These are phyloP conservation scores for Cylloceria caligata DNA, from an alignment of 2,888 invertebrate genomes.

Conservation along the genomic window DNA sequence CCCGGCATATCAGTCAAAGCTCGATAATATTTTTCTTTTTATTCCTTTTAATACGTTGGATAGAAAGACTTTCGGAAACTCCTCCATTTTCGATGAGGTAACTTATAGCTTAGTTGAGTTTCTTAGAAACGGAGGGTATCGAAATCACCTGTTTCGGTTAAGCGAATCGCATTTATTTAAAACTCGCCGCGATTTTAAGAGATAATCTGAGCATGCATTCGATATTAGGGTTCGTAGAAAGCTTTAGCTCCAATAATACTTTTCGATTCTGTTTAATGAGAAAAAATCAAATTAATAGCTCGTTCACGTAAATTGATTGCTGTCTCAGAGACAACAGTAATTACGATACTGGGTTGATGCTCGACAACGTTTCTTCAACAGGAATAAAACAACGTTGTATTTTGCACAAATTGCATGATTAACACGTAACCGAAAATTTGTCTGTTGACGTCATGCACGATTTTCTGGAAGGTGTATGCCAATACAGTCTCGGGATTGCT, in stretches of 20 bases:
- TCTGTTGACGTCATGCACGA: slow-evolving; percentile 68
- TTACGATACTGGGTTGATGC: background rate
- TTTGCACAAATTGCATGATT: slow-evolving; percentile 52
- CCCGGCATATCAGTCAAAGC: slow-evolving; percentile 52
- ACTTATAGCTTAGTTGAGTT: slow-evolving; percentile 54
- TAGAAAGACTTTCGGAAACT: slow-evolving; percentile 59
- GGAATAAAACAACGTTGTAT: slow-evolving; percentile 15
- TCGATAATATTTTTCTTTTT: background rate
- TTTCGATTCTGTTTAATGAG: slow-evolving; percentile 52
- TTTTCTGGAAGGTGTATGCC: slow-evolving; percentile 67
- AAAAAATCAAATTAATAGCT: background rate
- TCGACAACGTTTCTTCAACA: background rate
- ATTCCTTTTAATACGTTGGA: slow-evolving; percentile 35
- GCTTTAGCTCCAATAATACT: slow-evolving; percentile 62
- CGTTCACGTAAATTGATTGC: background rate
- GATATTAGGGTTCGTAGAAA: slow-evolving; percentile 64
- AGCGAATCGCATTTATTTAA: slow-evolving; percentile 58
- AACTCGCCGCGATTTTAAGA: slow-evolving; percentile 54
- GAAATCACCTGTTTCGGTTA: slow-evolving; percentile 35
- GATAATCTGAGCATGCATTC: slow-evolving; percentile 68
- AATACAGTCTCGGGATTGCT: slow-evolving; percentile 62
- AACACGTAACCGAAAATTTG: slow-evolving; percentile 61
- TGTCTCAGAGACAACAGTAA: background rate
- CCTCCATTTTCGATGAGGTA: slow-evolving; percentile 48
- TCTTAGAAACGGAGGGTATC: slow-evolving; percentile 61